Evolutionary conservation across 2,888 invertebrate species (phyloP).

Genomic region (Oeneis ivallda): DNA sequence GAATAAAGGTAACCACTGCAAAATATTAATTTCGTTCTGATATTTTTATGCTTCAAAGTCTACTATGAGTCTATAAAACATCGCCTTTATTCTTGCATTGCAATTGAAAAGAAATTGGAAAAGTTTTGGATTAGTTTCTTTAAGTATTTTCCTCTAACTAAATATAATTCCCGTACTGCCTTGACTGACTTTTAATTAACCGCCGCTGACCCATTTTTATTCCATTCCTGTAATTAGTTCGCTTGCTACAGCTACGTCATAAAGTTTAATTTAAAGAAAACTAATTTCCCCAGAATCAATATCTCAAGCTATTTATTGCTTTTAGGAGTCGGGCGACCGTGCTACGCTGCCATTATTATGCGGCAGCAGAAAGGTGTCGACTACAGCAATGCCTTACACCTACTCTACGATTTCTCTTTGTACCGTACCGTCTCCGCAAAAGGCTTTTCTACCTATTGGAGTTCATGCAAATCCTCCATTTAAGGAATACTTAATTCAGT

Average conservation of each 20-base stretch:
- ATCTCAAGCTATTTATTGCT: conserved; percentile 27
- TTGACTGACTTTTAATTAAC: background rate
- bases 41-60: no score
- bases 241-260: background rate
- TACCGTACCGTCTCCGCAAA: conserved; percentile 20
- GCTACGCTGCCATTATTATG: conserved; percentile 24
- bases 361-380: conserved; percentile 29
- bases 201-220: background rate
- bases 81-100: background rate
- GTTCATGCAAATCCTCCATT: conserved; percentile 35
- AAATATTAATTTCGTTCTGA: no score
- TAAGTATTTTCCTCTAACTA: no score
- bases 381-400: conserved; percentile 32
- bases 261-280: background rate
- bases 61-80: background rate
- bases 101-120: background rate
- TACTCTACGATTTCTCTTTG: conserved; percentile 33
- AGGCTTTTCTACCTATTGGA: conserved; percentile 37
- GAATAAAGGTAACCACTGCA: no score
- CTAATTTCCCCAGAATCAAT: conserved; percentile 17
- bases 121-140: background rate
- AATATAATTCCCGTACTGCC: no score
- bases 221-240: background rate
- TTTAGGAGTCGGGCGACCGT: conserved; percentile 23
- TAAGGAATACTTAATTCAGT: conserved; percentile 2